Conservation (phyloP, 2,797 vertebrate species). For the Leptodactylus fallax region DNA sequence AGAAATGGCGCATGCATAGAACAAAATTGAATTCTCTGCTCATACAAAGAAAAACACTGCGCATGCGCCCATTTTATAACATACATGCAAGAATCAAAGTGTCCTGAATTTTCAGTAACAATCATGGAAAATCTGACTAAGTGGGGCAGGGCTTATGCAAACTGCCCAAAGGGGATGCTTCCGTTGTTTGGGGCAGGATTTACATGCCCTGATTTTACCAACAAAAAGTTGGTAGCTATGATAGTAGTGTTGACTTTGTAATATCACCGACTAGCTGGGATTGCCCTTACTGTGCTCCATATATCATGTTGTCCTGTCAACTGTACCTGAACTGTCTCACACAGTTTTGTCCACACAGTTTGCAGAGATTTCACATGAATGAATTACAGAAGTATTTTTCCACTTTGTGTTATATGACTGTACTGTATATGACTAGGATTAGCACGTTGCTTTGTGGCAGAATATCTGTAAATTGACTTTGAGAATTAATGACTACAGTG, state of each 20-base stretch:
- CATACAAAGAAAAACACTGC: no score
- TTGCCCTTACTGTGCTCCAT: neutral
- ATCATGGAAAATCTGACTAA: no score
- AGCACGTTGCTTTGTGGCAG: neutral
- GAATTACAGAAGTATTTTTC: neutral
- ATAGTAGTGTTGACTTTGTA: neutral
- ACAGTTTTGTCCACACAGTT: neutral
- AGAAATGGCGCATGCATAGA: no score
- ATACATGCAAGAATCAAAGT: no score
- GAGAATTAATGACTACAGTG: neutral
- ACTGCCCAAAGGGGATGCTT: no score
- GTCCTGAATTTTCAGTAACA: no score
- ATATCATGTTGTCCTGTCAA: neutral
- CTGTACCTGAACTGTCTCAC: neutral
- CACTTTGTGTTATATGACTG: neutral
- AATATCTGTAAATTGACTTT: slow-evolving; percentile 4
- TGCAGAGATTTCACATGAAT: neutral
- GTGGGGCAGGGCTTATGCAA: no score
- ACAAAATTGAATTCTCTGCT: no score
- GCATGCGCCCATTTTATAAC: no score
- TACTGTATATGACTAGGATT: neutral
- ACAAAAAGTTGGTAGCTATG: no score
- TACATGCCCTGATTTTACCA: no score
- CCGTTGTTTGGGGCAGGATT: no score
- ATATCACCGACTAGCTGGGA: neutral